A percentile compares a stretch with the other conserved stretches of the same genome.
phyloP scores from a whole-genome alignment of 2,113 vertebrate species.

The Grus americana region DNA sequence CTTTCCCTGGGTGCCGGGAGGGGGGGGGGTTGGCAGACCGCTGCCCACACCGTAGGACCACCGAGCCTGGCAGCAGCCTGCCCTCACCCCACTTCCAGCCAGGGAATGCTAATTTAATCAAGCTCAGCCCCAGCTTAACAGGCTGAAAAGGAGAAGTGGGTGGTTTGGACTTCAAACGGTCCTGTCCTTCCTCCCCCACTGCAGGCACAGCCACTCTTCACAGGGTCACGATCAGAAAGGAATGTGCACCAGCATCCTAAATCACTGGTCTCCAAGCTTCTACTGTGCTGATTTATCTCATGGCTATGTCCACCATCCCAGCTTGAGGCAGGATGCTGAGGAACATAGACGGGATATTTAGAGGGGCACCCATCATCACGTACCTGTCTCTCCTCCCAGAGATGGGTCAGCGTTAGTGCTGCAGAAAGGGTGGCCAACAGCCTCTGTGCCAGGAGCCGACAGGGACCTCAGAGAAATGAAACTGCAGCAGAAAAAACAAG shows the following conservation, averaged over 20 bases:
- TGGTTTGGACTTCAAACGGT: background rate
- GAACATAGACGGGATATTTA: background rate
- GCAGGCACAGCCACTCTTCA: background rate
- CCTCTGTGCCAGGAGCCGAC: fast-evolving
- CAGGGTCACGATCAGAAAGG: background rate
- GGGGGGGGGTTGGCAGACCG: background rate
- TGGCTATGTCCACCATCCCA: background rate
- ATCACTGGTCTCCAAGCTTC: background rate
- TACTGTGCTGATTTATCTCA: background rate
- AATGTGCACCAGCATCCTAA: background rate
- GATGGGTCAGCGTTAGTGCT: no score
- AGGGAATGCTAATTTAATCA: background rate
- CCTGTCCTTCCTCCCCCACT: background rate
- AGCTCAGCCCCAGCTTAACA: fast-evolving
- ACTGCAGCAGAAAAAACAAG: background rate
- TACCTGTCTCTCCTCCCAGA: background rate
- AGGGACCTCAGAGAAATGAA: background rate
- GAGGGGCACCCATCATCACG: background rate
- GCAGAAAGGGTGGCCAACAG: background rate
- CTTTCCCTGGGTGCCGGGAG: background rate
- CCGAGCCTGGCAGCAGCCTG: background rate
- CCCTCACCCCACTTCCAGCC: background rate
- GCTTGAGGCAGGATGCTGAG: background rate
- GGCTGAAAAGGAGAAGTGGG: background rate
- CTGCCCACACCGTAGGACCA: fast-evolving